phyloP scores from a whole-genome alignment of 1,140 invertebrate genomes.

The Phymorhynchus buccinoides region DNA sequence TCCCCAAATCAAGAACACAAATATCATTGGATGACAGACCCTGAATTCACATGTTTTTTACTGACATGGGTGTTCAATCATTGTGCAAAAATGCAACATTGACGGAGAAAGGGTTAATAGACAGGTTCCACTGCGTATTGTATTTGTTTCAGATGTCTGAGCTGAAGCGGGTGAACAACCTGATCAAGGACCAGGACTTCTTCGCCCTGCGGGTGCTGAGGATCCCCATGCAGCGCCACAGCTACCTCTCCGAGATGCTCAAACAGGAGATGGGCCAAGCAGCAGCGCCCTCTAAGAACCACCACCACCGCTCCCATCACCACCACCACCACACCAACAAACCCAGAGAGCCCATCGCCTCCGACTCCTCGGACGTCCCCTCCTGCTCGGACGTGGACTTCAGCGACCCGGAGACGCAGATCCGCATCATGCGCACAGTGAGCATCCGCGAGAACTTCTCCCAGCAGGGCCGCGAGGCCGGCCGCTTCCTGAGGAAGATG shows the following conservation, averaged over 20 bases:
- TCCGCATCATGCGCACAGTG: constrained; percentile 60
- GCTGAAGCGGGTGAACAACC: constrained; percentile 66
- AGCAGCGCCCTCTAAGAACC: background rate
- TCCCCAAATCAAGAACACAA: too few species aligned
- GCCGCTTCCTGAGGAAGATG: constrained; percentile 65
- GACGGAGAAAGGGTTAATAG: too few species aligned
- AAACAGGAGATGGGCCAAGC: constrained; percentile 40
- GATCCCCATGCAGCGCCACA: constrained; percentile 62
- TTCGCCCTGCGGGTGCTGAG: constrained; percentile 63
- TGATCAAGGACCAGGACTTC: constrained; percentile 69
- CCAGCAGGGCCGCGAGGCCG: constrained; percentile 57
- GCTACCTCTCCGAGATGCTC: constrained; percentile 57
- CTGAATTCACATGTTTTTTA: too few species aligned
- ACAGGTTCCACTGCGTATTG: too few species aligned
- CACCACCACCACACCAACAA: too few species aligned
- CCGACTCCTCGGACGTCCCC: background rate
- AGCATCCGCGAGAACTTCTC: constrained; percentile 62
- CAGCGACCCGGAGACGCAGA: constrained; percentile 65
- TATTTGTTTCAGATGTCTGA: constrained; percentile 68
- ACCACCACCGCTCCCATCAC: background rate
- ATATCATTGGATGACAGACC: too few species aligned
- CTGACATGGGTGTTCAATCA: too few species aligned
- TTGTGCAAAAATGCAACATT: too few species aligned
- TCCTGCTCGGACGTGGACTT: constrained; percentile 47
- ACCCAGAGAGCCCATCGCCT: constrained; percentile 18